Base-by-base conservation (phyloP, 37 sponge, comb jelly and placozoan genomes). In the Eunapius fragilis region DNA sequence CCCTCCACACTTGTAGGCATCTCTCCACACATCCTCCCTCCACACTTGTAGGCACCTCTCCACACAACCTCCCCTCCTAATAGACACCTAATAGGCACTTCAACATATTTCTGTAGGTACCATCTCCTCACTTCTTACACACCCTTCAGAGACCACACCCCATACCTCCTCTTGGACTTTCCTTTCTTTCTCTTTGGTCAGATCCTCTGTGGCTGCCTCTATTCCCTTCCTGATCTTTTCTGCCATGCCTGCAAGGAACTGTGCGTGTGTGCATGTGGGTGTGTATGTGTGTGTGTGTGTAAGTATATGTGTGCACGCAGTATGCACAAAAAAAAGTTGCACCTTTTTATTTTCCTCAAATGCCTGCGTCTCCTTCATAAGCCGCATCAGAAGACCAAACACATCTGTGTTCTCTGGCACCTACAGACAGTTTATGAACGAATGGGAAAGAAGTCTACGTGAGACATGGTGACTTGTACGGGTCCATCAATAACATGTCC, bases 241-340 rank as follows among this genome's bases (percentile, higher is more conserved):
- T 22, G 87, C 84, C 85, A 95, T 87, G 12, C 88, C 92, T 38
- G 89, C 88, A 36, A 95, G 58, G 33, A 82, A 70, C 95, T 94
- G 80, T 0, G 27, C 17, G 35, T 0, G 22, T 58, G 58, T 58
- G 45, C 27, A 33, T 72, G 74, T 25, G 14, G 1, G 14, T 11
- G 58, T 58, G 17, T 13, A 58, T 58, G 22, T 22, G 27, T 9
- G 31, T 72, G 31, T 70, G 41, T 33, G 31, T 72, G 31, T 70
- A 70, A 9, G n/a, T n/a, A n/a, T 25, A 5, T 32, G 31, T 36
- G 77, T 58, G 14, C 1, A 25, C 12, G 34, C 34, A 7, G 22
- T 17, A 17, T 4, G 14, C 58, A 58, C 22, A 58, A 17, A 58
- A 6, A 41, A 41, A 41, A 41, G 3, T 17, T 58, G 58, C 14